Percentiles rank a stretch among this genome's conserved stretches.
Conservation (phyloP, 2,797 vertebrate genomes). For the Hyperoplus immaculatus region DNA sequence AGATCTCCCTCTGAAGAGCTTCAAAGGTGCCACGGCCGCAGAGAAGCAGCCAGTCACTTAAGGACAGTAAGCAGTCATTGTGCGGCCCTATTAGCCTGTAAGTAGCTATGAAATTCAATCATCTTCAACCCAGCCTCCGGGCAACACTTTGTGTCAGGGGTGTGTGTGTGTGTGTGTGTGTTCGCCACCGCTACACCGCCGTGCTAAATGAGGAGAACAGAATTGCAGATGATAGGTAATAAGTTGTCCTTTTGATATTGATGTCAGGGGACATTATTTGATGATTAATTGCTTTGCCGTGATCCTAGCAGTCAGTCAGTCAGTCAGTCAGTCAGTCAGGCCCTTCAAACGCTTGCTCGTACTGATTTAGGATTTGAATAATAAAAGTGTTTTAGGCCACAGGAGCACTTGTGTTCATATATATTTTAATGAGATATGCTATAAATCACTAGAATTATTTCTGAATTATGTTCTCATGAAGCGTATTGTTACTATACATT, state of each 20-base stretch:
- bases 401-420: constrained; percentile 39
- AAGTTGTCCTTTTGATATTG: constrained; percentile 64
- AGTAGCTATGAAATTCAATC: constrained; percentile 88
- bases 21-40: constrained; percentile 72
- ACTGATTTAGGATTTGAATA: constrained; percentile 47
- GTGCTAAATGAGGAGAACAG: constrained; percentile 50
- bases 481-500: not conserved
- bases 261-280: constrained; percentile 63
- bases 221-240: constrained; percentile 64
- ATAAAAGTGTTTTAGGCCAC: constrained; percentile 40
- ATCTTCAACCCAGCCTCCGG: constrained; percentile 72
- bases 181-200: constrained; percentile 47
- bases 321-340: constrained; percentile 11
- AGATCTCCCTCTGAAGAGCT: constrained; percentile 74
- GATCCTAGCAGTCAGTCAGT: constrained; percentile 32
- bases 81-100: constrained; percentile 82
- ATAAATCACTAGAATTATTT: constrained; percentile 38
- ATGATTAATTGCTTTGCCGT: constrained; percentile 54
- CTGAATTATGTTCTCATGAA: constrained; percentile 15
- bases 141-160: constrained; percentile 75
- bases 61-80: constrained; percentile 81
- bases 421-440: constrained; percentile 37
- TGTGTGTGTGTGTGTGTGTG: constrained; percentile 9
- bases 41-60: constrained; percentile 78
- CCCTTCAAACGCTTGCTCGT: constrained; percentile 34